A percentile compares a stretch with the other conserved stretches of the same genome.
Conservation (phyloP, 1,140 invertebrate species). For the Berghia stephanieae region DNA sequence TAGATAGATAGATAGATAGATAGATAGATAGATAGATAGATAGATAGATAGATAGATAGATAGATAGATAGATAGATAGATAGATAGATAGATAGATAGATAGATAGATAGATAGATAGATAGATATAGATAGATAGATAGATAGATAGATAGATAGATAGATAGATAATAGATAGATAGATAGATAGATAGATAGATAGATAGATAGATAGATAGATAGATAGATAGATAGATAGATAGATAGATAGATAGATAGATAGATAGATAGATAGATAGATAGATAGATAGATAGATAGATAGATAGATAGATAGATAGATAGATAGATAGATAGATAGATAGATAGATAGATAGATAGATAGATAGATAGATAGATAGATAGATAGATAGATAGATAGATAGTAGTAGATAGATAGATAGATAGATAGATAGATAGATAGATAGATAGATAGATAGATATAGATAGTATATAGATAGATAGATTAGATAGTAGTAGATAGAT, state of each 20-base stretch:
- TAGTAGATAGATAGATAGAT: no score
- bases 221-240: constrained; percentile 8
- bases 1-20: constrained; percentile 19
- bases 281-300: no score
- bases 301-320: no score
- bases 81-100: constrained; percentile 16
- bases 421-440: no score
- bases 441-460: no score
- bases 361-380: no score
- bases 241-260: not conserved
- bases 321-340: no score
- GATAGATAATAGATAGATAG: not conserved
- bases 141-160: not conserved
- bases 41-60: constrained; percentile 19
- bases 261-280: no score
- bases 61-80: constrained; percentile 19
- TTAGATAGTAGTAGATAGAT: no score
- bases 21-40: constrained; percentile 19
- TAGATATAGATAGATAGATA: not conserved
- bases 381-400: no score
- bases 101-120: not conserved
- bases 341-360: no score
- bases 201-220: not conserved
- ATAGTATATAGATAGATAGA: no score
- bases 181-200: not conserved